Base-by-base conservation (phyloP, 1,140 invertebrate genomes). In the Drusus annulatus region DNA sequence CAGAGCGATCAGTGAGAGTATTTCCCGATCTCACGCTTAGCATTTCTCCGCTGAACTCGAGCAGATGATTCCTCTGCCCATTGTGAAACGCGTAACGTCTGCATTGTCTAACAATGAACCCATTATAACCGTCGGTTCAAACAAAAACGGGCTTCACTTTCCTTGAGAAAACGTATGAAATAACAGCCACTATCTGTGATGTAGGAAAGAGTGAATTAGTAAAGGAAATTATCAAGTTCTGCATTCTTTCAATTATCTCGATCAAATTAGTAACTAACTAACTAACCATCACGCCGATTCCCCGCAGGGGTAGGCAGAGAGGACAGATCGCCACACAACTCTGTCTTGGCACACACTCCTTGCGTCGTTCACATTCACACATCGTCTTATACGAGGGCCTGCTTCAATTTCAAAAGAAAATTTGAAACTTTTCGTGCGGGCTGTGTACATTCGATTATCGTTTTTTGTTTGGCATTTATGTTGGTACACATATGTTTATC, bases 91-190 rank as follows among this genome's bases (percentile, higher is more conserved):
- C 28, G 25, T 52, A 50, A 36, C 36, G 23, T 19, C 45, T 51
- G 21, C 62, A 68, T 36, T 68, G 63, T 68, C 6, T 68, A 54
- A 71, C 68, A 71, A 71, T 71, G 45, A 23, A 50, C 45, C n/a
- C 68, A 19, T 69, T 50, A 69, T 23, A 45, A 15, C 28, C 65
- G 36, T n/a, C 7, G 23, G 36, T 10, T 19, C n/a, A 50, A 69
- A 50, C n/a, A 28, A n/a, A 17, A 52, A 19, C 50, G 23, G 68
- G 23, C 68, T 71, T 71, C 68, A 71, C 68, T 71, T 71, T 71
- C 68, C 68, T 54, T 52, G 68, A 52, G 68, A 71, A 25, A 71
- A 36, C 36, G n/a, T 71, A 51, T 71, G 68, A 71, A 71, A 71
- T 71, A 71, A 71, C 54, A 2, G 17, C 50, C 0, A 28, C 16